Conservation (phyloP, 2,797 vertebrate genomes). For the Cottoperca gobio region DNA sequence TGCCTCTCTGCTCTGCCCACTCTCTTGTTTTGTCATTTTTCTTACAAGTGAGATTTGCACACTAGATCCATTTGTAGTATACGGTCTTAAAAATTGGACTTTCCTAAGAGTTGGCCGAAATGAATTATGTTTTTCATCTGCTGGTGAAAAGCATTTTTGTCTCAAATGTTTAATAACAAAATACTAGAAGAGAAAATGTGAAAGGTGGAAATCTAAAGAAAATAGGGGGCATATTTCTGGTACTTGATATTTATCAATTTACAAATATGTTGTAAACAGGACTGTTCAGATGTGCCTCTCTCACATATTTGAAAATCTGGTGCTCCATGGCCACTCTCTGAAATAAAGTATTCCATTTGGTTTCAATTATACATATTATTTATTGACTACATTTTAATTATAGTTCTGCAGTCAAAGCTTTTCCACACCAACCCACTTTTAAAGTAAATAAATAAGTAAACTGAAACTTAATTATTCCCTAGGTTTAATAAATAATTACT, state of each 20-base stretch:
- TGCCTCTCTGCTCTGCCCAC: conserved; percentile 19
- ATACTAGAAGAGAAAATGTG: not conserved
- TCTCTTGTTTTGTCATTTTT: conserved; percentile 9
- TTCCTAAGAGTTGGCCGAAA: not conserved
- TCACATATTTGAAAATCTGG: not conserved
- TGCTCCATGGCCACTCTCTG: not conserved
- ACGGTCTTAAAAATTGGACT: not conserved
- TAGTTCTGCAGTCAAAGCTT: conserved; percentile 36
- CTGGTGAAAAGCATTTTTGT: not conserved
- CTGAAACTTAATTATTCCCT: conserved; percentile 35
- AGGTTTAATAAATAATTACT: conserved; percentile 44
- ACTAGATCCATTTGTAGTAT: not conserved
- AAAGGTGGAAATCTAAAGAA: not conserved
- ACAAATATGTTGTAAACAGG: not conserved
- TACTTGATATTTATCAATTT: not conserved
- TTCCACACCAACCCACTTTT: conserved; percentile 31
- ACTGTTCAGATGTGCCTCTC: not conserved
- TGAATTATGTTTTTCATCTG: not conserved
- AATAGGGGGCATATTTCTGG: too few species aligned
- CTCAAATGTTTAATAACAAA: not conserved
- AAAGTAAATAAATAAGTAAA: conserved; percentile 6
- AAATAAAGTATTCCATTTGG: conserved; percentile 19
- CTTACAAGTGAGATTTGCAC: not conserved
- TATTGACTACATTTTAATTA: conserved; percentile 32
- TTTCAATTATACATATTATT: conserved; percentile 30